phyloP scores from a whole-genome alignment of 2,113 vertebrate species.

The Myiopsitta monachus region DNA sequence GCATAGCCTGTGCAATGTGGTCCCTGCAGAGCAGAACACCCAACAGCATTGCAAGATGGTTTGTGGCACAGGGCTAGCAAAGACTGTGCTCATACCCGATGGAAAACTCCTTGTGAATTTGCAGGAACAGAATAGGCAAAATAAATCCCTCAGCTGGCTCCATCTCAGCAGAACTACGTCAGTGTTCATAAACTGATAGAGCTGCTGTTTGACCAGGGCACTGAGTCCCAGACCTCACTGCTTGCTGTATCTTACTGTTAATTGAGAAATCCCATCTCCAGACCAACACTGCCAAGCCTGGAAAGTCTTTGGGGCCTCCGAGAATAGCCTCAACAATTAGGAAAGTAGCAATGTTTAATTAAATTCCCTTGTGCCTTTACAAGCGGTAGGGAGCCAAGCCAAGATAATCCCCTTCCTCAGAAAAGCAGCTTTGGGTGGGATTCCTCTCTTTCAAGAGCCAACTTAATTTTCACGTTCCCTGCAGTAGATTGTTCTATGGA shows the following conservation, averaged over 20 bases:
- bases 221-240: background rate
- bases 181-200: background rate
- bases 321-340: constrained; percentile 6
- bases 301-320: background rate
- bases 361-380: background rate
- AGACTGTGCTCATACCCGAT: background rate
- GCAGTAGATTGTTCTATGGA: background rate
- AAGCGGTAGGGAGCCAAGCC: background rate
- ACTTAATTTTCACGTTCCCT: background rate
- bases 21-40: background rate
- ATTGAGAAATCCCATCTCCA: background rate
- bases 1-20: background rate
- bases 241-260: background rate
- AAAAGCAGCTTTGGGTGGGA: constrained; percentile 27
- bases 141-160: background rate
- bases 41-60: background rate
- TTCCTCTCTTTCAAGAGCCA: constrained; percentile 1
- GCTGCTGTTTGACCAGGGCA: background rate
- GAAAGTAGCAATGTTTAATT: constrained; percentile 9
- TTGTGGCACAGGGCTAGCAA: background rate
- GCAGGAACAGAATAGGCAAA: background rate
- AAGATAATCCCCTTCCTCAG: constrained; percentile 20
- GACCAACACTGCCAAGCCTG: background rate
- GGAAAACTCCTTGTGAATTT: background rate
- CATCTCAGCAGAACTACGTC: background rate